These are phyloP conservation scores for Theretra japonica DNA, from an alignment of 2,888 invertebrate species.

Conservation along the genomic window DNA sequence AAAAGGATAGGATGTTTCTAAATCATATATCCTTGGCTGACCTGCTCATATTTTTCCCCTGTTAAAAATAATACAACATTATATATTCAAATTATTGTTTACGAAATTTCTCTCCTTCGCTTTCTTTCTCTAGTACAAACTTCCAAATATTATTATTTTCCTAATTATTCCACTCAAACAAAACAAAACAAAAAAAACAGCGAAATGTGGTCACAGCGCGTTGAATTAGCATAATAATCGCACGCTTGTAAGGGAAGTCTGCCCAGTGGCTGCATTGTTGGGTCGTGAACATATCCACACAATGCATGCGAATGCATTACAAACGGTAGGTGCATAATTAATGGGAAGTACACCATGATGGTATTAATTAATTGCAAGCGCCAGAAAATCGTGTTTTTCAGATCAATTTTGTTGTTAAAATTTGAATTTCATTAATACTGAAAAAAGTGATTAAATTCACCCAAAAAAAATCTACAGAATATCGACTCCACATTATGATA, in stretches of 20 bases:
- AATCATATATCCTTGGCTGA: too few species aligned
- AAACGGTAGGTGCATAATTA: conserved; percentile 31
- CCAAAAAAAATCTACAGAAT: neutral
- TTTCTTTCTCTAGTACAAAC: too few species aligned
- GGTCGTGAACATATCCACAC: conserved; percentile 35
- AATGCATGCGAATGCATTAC: conserved; percentile 36
- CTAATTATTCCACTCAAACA: neutral
- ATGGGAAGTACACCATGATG: neutral
- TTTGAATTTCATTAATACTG: neutral
- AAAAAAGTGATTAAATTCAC: neutral
- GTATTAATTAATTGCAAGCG: neutral
- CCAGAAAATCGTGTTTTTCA: too few species aligned
- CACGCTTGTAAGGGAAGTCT: conserved; percentile 54
- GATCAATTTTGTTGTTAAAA: too few species aligned
- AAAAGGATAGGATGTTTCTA: too few species aligned
- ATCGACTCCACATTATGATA: too few species aligned
- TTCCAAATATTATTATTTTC: neutral
- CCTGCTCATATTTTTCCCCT: too few species aligned
- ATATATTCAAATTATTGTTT: too few species aligned
- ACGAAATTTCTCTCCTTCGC: too few species aligned
- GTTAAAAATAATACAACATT: neutral
- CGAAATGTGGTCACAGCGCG: conserved; percentile 4
- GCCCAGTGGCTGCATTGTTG: conserved; percentile 39
- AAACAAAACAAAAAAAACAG: neutral
- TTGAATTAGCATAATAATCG: conserved; percentile 55